phyloP scores from a whole-genome alignment of 2,888 invertebrate species.

The Tenthredo scrophulariae region DNA sequence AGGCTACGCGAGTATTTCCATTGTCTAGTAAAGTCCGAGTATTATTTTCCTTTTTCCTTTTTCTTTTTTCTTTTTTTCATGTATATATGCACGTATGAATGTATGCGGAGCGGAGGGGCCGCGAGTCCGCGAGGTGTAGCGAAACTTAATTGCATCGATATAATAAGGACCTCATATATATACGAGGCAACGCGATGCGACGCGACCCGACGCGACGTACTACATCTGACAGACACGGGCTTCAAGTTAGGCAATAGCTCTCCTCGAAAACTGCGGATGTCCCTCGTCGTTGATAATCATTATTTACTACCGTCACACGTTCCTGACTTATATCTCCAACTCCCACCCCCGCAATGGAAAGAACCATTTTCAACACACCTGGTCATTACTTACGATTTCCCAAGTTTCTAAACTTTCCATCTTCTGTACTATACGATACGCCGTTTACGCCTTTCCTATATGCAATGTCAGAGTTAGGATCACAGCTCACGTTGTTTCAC shows the following conservation, averaged over 20 bases:
- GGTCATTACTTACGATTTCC: conserved; percentile 38
- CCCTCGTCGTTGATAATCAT: background rate
- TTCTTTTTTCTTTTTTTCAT: background rate
- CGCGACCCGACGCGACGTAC: background rate
- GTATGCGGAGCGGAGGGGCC: background rate
- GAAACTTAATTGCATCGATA: conserved; percentile 60
- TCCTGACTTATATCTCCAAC: background rate
- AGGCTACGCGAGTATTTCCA: background rate
- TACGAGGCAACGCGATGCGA: background rate
- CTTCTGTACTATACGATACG: background rate
- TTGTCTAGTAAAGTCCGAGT: conserved; percentile 1
- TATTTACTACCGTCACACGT: conserved; percentile 22
- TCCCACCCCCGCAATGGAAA: background rate
- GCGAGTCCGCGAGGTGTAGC: conserved; percentile 62
- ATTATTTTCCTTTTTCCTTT: background rate
- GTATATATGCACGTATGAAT: background rate
- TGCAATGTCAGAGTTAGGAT: background rate
- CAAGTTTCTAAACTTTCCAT: conserved; percentile 45
- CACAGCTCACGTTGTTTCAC: background rate
- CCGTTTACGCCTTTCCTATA: background rate
- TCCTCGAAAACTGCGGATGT: conserved; percentile 13
- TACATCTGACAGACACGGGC: background rate
- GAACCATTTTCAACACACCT: conserved; percentile 31
- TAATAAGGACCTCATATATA: background rate
- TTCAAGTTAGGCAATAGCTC: conserved; percentile 31